Evolutionary conservation across 2,113 vertebrate species (phyloP), one percentile per base, ranked within the genome.

Genomic region (Pycnonotus jocosus): DNA sequence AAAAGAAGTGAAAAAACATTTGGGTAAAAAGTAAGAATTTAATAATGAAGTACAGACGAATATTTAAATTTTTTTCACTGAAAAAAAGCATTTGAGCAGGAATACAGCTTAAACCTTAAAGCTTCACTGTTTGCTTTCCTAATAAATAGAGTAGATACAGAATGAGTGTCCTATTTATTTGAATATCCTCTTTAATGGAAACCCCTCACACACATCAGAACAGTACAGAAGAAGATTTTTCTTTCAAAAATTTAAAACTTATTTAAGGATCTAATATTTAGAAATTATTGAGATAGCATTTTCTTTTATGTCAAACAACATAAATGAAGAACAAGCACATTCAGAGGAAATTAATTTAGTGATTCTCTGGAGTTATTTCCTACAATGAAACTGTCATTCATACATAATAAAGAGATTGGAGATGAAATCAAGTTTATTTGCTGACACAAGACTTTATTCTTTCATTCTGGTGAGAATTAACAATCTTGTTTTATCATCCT

Each of bases 321-420:
- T 72, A 92, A 92, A 89, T 89, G 84, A 95, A 79, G 56, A 90
- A 88, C 51, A 40, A 89, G 65, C 21, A 79, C 23, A 91, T 82
- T 80, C 70, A 76, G 38, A 91, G 53, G 33, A 95, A 94, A 85
- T 82, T 69, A 92, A 89, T 91, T 69, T 94, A 82, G 93, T 85
- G 84, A 70, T 82, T 87, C 84, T 95, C 93, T 61, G 31, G 79
- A 92, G 58, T 62, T 83, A 80, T n/a, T 82, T 70, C 42, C 71
- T 69, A 87, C 66, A 92, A 88, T 76, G 71, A 91, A 94, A 86
- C 21, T 85, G 81, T 70, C 90, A 90, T 60, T 94, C 81, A 72
- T 19, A 51, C 35, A 80, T 38, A 88, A 90, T 82, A 66, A 89
- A 92, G 85, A 87, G 42, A 87, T 5, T 77, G 74, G 19, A 70